These are phyloP conservation scores for Leptura quadrifasciata DNA, from an alignment of 2,888 invertebrate genomes.

Conservation along the genomic window DNA sequence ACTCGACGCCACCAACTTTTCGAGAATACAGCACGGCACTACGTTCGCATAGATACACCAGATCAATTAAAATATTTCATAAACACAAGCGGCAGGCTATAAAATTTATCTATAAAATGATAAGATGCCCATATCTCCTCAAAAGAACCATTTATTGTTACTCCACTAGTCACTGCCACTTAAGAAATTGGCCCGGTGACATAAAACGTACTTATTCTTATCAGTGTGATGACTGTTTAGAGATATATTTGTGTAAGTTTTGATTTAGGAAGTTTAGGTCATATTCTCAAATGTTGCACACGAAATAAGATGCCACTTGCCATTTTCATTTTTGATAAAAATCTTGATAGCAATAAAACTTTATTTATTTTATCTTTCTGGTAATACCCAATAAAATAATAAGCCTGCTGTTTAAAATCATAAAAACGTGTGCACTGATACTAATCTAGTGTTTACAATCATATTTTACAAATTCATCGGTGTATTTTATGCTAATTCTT, in stretches of 20 bases:
- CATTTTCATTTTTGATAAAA: not conserved
- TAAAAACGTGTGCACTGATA: not conserved
- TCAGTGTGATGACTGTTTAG: not conserved
- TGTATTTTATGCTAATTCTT: too few species aligned
- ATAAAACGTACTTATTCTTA: not conserved
- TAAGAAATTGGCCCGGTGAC: not conserved
- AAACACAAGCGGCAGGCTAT: not conserved
- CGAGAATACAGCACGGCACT: not conserved
- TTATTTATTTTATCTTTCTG: not conserved
- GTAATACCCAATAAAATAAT: not conserved
- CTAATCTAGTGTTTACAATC: not conserved
- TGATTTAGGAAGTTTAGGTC: too few species aligned
- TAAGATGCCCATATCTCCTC: constrained; percentile 28
- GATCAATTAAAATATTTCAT: constrained; percentile 6
- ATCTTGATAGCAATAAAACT: not conserved
- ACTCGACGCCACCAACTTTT: not conserved
- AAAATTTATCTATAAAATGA: constrained; percentile 30
- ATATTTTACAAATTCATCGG: too few species aligned
- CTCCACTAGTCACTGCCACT: not conserved
- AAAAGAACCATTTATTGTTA: not conserved
- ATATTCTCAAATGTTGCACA: too few species aligned
- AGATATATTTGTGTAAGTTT: not conserved
- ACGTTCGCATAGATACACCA: not conserved
- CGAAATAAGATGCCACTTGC: too few species aligned
- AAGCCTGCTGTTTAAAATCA: not conserved